Evolutionary conservation across 2,113 vertebrate species (phyloP), one percentile per base, ranked within the genome.

Genomic region (Acanthisitta chloris): DNA sequence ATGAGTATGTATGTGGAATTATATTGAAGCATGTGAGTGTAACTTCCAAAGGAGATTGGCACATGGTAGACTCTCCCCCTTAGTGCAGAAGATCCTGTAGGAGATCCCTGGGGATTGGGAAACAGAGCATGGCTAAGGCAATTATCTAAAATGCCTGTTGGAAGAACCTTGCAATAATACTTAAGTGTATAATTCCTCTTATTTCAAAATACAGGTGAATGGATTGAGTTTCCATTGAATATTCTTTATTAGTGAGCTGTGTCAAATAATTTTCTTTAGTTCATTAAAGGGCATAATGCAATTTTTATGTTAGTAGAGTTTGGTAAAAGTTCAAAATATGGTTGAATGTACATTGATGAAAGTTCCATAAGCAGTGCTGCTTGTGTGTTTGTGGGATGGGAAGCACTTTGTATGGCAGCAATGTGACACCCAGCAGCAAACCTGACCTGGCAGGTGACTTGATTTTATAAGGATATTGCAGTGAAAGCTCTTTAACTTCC

Each of bases 61-160:
- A 20, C 17, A 4, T 23, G 26, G 12, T n/a, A 23, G n/a, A 6
- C 4, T 16, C 24, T 18, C 8, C 7, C 5, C 11, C 5, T 2
- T 11, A 29, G n/a, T 11, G 25, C 54, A 51, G 81, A 40, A 83
- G 38, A 45, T 71, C 20, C 43, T 1, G 0, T 33, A 64, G 38
- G 70, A 61, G 20, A 33, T 90, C 29, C 26, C 21, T 59, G 18
- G 33, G 33, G 34, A 43, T 80, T 5, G 2, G 17, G 69, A 6
- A 72, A 20, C n/a, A 80, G 66, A 65, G 2, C 10, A 9, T 0
- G 0, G n/a, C 24, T 80, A 80, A 82, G 36, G 16, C 0, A 0
- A 65, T 88, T 26, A 77, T 21, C 34, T 81, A 24, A 74, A 74
- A 81, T 3, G 34, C 17, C 45, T 1, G 0, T 70, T 70, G 67